A percentile compares a stretch with the other conserved stretches of the same genome.
Conservation (phyloP, 1,140 invertebrate species). For the Aricia agestis region DNA sequence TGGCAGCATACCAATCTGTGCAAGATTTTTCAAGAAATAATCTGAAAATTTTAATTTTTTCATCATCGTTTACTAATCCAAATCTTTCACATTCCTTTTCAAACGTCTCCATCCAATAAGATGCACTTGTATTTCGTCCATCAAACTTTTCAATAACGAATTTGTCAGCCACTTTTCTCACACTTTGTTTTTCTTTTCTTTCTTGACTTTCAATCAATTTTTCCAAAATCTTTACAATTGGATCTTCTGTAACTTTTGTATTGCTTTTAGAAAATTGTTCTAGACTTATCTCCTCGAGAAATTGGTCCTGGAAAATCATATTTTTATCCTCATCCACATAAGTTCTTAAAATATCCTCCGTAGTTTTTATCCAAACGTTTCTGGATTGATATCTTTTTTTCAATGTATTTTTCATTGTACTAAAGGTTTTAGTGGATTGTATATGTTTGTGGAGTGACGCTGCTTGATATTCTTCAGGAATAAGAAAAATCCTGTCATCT, state of each 20-base stretch:
- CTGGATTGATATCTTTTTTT: slow-evolving; percentile 29
- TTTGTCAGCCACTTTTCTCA: slow-evolving; percentile 29
- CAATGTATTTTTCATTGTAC: slow-evolving; percentile 28
- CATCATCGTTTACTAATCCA: slow-evolving; percentile 31
- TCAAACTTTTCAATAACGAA: slow-evolving; percentile 35
- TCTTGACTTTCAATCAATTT: slow-evolving; percentile 24
- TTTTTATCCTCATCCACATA: slow-evolving; percentile 27
- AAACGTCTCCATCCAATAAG: slow-evolving; percentile 43
- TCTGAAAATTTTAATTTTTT: slow-evolving; percentile 46
- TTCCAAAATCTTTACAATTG: slow-evolving; percentile 27
- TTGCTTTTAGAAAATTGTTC: slow-evolving; percentile 21
- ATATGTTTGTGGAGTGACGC: slow-evolving; percentile 29
- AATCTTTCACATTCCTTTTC: slow-evolving; percentile 44
- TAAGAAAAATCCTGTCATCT: slow-evolving; percentile 27
- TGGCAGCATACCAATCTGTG: slow-evolving; percentile 43
- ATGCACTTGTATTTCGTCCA: slow-evolving; percentile 28
- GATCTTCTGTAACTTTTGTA: slow-evolving; percentile 17
- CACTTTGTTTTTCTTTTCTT: slow-evolving; percentile 23
- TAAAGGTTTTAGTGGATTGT: slow-evolving; percentile 24
- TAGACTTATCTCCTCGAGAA: slow-evolving; percentile 24
- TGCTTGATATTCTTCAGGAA: slow-evolving; percentile 30
- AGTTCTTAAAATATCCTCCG: slow-evolving; percentile 22
- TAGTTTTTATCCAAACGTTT: slow-evolving; percentile 30
- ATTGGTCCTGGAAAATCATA: slow-evolving; percentile 26
- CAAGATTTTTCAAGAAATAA: slow-evolving; percentile 43